These are phyloP conservation scores for Junco hyemalis DNA, from an alignment of 2,113 vertebrate species.

Conservation along the genomic window DNA sequence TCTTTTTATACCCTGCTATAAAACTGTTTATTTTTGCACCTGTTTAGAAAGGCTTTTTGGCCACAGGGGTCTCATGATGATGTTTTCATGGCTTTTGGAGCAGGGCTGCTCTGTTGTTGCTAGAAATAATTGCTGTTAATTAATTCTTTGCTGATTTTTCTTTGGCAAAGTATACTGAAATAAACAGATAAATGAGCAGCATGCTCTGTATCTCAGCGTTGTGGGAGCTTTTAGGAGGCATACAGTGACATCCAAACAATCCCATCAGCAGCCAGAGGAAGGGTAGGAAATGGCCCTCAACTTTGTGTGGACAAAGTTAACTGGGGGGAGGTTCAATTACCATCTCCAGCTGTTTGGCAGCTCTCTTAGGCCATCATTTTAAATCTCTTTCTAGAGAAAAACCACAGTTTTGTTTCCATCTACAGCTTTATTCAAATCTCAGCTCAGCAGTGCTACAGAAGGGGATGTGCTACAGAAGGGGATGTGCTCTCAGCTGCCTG, in stretches of 20 bases:
- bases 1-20: constrained; percentile 19
- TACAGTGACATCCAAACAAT: not conserved
- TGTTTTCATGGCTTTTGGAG: constrained; percentile 54
- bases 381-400: constrained; percentile 24
- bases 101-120: constrained; percentile 34
- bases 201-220: not conserved
- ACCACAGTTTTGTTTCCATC: not conserved
- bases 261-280: not conserved
- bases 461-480: not conserved
- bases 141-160: constrained; percentile 68
- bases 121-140: constrained; percentile 61
- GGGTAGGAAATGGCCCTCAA: not conserved
- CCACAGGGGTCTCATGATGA: constrained; percentile 36
- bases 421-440: constrained; percentile 7
- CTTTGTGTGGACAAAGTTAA: not conserved
- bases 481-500: not conserved
- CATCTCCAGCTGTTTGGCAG: not conserved
- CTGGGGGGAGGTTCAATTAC: not conserved
- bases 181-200: not conserved
- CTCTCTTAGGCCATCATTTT: not conserved
- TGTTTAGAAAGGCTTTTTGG: constrained; percentile 10
- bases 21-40: constrained; percentile 52
- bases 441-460: not conserved
- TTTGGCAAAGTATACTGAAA: constrained; percentile 24
- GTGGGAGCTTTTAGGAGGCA: not conserved